A percentile compares a stretch with the other conserved stretches of the same genome.
Conservation (phyloP, 2,797 vertebrate genomes). For the Urophycis tenuis region DNA sequence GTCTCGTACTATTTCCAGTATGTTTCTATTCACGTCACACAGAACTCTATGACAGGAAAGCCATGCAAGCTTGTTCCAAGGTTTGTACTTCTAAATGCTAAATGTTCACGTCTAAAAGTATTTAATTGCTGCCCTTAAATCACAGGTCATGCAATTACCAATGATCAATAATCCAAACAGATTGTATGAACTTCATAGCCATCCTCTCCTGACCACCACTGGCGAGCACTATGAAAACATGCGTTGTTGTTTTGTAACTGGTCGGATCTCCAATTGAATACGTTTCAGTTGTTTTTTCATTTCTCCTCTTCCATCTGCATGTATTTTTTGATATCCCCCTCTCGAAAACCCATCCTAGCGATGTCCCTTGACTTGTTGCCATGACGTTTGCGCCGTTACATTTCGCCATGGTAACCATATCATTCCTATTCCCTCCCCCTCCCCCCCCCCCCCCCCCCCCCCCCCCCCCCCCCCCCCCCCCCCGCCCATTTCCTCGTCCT, state of each 20-base stretch:
- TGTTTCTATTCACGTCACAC: not conserved
- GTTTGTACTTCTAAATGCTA: not conserved
- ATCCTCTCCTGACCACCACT: conserved; percentile 52
- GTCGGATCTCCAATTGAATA: conserved; percentile 39
- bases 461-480: conserved; percentile 73
- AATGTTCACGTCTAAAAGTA: conserved; percentile 8
- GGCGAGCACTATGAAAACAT: conserved; percentile 38
- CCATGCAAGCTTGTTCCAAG: not conserved
- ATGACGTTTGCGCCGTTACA: conserved; percentile 83
- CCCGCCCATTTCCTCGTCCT: conserved; percentile 77
- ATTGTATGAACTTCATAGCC: conserved; percentile 67
- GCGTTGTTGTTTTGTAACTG: conserved; percentile 39
- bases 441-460: conserved; percentile 75
- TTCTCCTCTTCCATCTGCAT: conserved; percentile 75
- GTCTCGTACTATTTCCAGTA: not conserved
- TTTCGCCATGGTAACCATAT: conserved; percentile 86
- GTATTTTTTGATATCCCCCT: conserved; percentile 73
- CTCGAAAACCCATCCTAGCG: conserved; percentile 76
- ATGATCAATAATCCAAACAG: conserved; percentile 71
- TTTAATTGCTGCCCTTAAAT: conserved; percentile 59
- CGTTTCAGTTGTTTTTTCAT: conserved; percentile 56
- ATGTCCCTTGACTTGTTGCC: conserved; percentile 89
- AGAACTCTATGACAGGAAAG: not conserved
- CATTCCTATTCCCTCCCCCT: conserved; percentile 79
- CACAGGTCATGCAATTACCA: conserved; percentile 56